Percentiles rank a stretch among this genome's conserved stretches.
phyloP scores from a whole-genome alignment of 1,140 invertebrate genomes.

The Drosophila asahinai region DNA sequence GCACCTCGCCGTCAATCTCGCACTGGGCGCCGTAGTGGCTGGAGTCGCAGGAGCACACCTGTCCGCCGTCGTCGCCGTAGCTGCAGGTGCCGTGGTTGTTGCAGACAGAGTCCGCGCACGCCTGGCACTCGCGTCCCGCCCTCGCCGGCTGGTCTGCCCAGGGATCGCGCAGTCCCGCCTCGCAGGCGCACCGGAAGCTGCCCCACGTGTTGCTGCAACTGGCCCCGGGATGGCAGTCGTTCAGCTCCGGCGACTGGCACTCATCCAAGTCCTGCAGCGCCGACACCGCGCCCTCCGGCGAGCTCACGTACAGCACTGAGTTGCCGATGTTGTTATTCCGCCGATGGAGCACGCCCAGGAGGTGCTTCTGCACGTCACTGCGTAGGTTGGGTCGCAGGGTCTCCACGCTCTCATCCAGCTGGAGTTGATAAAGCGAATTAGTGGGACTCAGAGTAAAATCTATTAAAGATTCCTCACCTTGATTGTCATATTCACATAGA shows the following conservation, averaged over 20 bases:
- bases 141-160: constrained; percentile 87
- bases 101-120: constrained; percentile 92
- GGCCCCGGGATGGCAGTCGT: constrained; percentile 96
- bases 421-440: neutral
- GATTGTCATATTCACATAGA: constrained; percentile 94
- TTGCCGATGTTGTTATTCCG: constrained; percentile 94
- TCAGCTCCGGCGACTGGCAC: constrained; percentile 92
- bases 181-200: constrained; percentile 93
- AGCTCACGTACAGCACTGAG: constrained; percentile 93
- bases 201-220: constrained; percentile 96
- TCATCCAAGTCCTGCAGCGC: constrained; percentile 94
- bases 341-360: constrained; percentile 93
- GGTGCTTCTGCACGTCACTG: constrained; percentile 92
- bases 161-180: constrained; percentile 91
- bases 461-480: constrained; percentile 84
- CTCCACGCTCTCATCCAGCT: constrained; percentile 89
- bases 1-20: constrained; percentile 95
- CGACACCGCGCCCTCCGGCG: constrained; percentile 90
- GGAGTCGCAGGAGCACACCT: constrained; percentile 92
- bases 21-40: constrained; percentile 95
- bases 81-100: constrained; percentile 93
- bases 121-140: constrained; percentile 90
- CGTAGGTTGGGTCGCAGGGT: constrained; percentile 89
- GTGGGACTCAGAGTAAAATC: neutral
- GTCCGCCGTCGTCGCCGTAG: constrained; percentile 90